These are phyloP conservation scores for Sclerodermus sp. DNA, from an alignment of 2,888 invertebrate species.

Conservation along the genomic window DNA sequence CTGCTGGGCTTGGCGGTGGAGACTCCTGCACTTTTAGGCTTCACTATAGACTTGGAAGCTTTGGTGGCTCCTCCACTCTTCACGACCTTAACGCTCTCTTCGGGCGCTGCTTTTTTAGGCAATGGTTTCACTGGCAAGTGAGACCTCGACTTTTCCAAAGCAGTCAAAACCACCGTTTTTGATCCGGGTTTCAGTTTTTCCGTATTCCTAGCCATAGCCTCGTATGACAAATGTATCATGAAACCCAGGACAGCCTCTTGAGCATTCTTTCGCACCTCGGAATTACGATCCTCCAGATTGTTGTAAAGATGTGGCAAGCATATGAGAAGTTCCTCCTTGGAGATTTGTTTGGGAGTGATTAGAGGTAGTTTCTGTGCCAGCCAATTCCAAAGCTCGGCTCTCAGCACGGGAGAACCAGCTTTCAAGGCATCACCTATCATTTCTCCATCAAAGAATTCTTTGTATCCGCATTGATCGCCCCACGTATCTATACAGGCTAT, in stretches of 20 bases:
- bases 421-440: constrained; percentile 86
- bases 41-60: constrained; percentile 59
- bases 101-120: constrained; percentile 64
- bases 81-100: constrained; percentile 62
- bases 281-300: constrained; percentile 87
- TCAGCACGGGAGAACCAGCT: constrained; percentile 79
- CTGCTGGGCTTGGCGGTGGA: constrained; percentile 39
- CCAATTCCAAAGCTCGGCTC: constrained; percentile 85
- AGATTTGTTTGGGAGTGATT: constrained; percentile 70
- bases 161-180: constrained; percentile 74
- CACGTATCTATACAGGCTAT: constrained; percentile 83
- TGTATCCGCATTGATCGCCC: constrained; percentile 79
- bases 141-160: constrained; percentile 82
- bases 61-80: constrained; percentile 62
- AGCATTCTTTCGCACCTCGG: constrained; percentile 87
- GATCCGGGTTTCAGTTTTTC: constrained; percentile 82
- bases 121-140: constrained; percentile 81
- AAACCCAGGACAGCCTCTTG: constrained; percentile 87
- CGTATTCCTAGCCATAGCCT: constrained; percentile 73
- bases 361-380: constrained; percentile 78
- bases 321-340: constrained; percentile 78
- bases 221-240: constrained; percentile 90
- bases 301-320: constrained; percentile 78
- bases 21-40: constrained; percentile 54
- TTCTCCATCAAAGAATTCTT: constrained; percentile 84